These are phyloP conservation scores for Petrolisthes cinctipes DNA, from an alignment of 2,888 invertebrate species.

Conservation along the genomic window DNA sequence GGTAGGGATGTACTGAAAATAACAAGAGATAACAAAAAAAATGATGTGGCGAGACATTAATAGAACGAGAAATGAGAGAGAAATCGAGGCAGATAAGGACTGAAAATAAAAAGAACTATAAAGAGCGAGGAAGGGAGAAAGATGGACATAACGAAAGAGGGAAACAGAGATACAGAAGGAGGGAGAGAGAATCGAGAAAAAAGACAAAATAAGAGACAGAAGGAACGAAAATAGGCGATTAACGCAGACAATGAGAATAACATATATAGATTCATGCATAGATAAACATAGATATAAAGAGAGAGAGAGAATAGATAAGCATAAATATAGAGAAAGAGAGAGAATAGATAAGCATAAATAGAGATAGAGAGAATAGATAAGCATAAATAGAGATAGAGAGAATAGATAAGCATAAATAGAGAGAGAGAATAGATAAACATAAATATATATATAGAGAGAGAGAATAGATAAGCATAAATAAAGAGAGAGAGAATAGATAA, in stretches of 20 bases:
- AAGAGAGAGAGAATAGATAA: background rate
- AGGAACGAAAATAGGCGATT: background rate
- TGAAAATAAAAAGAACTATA: background rate
- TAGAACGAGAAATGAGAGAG: background rate
- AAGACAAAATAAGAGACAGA: constrained; percentile 17
- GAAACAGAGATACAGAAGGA: background rate
- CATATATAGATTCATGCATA: background rate
- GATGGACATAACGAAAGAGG: background rate
- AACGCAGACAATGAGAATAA: background rate
- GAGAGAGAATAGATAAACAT: background rate
- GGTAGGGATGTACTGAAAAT: no score
- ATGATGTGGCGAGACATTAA: background rate
- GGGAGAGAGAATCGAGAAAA: constrained; percentile 11
- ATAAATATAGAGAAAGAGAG: background rate
- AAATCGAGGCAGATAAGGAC: no score
- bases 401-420: background rate
- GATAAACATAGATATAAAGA: background rate
- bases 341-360: background rate
- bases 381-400: background rate
- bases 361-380: background rate
- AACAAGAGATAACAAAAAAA: no score
- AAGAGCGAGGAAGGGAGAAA: background rate
- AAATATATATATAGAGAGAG: background rate
- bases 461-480: background rate
- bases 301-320: background rate